Base-by-base conservation (phyloP, 2,113 vertebrate species). In the Mesitornis unicolor region DNA sequence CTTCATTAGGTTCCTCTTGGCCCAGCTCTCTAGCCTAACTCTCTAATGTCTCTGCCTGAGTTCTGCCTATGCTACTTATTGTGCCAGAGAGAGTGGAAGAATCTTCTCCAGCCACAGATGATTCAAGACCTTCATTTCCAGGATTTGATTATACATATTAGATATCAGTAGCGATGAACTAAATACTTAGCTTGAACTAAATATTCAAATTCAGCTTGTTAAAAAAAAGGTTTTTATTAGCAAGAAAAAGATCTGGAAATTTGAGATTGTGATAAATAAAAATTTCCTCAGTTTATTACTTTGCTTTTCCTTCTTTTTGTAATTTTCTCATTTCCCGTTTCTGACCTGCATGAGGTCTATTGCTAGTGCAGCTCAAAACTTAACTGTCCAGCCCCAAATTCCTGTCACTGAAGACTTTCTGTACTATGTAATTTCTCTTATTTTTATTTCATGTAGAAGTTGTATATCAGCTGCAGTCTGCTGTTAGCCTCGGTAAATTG, bases 401-500 rank as follows among this genome's bases (percentile, higher is more conserved):
- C 54, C 9, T 77, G 51, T 90, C 57, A 25, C 70, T 67, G 75
- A 53, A 77, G 86, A 88, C 38, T 80, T 80, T 53, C 81, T 70
- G 57, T 65, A 67, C 73, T 42, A 42, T 57, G 78, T 38, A 47
- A 91, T 86, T 94, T 84, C 22, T 54, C 42, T 48, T 42, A 47
- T 56, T 65, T 96, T 92, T 89, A 94, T 82, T 82, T 93, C 53
- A 84, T 61, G 65, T 1, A 20, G 94, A 96, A 93, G 68, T 31
- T 91, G 35, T 40, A 17, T 59, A 71, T 88, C 48, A 87, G 36
- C 35, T 83, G 43, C 87, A 94, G 93, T 80, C 88, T 96, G 80
- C 43, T 92, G 79, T 61, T 84, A 57, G 53, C 63, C 73, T 91
- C 85, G 90, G 95, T 69, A 97, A n/a, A 90, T 9, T 94, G 69